Percentiles rank a stretch among this genome's conserved stretches.
These are phyloP conservation scores for Brachionus angularis DNA, from an alignment of 1,140 invertebrate species.

Conservation along the genomic window DNA sequence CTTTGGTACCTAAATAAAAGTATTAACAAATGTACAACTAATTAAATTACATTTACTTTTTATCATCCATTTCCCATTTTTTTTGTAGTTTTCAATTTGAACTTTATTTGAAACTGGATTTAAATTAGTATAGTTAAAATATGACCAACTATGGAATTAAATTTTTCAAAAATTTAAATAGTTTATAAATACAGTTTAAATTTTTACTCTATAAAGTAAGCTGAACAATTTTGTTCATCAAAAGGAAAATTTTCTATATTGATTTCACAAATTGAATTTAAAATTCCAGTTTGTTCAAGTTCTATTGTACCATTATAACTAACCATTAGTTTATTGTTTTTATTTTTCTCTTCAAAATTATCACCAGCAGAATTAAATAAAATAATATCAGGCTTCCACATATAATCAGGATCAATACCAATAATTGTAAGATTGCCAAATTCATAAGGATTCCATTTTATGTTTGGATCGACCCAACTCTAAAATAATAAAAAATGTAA, in stretches of 20 bases:
- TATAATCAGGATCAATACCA: slow-evolving; percentile 85
- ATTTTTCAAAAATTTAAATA: slow-evolving; percentile 36
- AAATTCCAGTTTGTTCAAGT: slow-evolving; percentile 95
- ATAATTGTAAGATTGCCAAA: slow-evolving; percentile 94
- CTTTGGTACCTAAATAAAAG: too few relatives aligned
- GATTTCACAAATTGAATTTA: slow-evolving; percentile 98
- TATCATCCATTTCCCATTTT: too few relatives aligned
- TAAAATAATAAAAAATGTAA: too few relatives aligned
- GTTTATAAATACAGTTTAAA: background rate
- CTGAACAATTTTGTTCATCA: slow-evolving; percentile 93
- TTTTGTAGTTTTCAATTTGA: too few relatives aligned
- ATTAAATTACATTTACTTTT: too few relatives aligned
- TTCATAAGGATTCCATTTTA: slow-evolving; percentile 90
- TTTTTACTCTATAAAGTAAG: slow-evolving; percentile 63
- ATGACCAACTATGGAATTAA: slow-evolving; percentile 48
- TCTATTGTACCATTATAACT: slow-evolving; percentile 86
- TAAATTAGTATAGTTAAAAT: too few relatives aligned
- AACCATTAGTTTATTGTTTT: slow-evolving; percentile 93
- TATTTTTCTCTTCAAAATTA: slow-evolving; percentile 93
- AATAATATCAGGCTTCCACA: slow-evolving; percentile 99
- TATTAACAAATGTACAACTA: too few relatives aligned
- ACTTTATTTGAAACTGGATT: too few relatives aligned
- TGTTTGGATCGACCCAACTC: slow-evolving; percentile 98
- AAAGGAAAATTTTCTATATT: slow-evolving; percentile 98
- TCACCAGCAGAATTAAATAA: slow-evolving; percentile 88